Conservation (phyloP, 1,140 invertebrate genomes). For the Lucilia sericata region DNA sequence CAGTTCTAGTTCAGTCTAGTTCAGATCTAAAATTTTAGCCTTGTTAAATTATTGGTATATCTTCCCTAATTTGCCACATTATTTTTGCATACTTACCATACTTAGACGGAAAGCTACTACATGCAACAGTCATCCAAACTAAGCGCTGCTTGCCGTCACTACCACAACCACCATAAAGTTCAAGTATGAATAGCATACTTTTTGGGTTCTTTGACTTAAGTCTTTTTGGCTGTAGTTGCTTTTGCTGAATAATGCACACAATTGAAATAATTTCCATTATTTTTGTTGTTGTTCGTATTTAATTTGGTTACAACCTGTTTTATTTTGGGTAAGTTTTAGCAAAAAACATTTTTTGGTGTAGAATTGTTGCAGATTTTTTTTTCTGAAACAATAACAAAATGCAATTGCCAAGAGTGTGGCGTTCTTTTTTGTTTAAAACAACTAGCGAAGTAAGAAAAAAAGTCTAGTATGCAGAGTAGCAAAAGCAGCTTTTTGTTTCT, state of each 20-base stretch:
- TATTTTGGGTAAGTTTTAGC: not conserved
- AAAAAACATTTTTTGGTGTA: not conserved
- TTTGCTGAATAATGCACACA: constrained; percentile 57
- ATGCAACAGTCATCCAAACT: not conserved
- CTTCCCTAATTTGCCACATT: no score
- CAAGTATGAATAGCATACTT: constrained; percentile 17
- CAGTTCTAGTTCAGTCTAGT: no score
- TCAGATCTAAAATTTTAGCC: no score
- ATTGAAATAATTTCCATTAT: constrained; percentile 65
- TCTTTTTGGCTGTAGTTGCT: not conserved
- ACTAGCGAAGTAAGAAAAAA: no score
- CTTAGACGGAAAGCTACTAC: not conserved
- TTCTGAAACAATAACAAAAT: not conserved
- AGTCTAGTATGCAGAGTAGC: not conserved
- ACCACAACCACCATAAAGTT: not conserved
- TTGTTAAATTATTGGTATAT: no score
- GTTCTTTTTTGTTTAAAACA: no score
- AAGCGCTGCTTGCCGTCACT: not conserved
- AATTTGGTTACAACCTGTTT: constrained; percentile 40
- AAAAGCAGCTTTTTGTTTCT: not conserved
- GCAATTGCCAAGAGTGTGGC: not conserved
- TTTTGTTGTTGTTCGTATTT: constrained; percentile 38
- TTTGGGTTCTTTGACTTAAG: constrained; percentile 23
- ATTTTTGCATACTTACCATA: no score
- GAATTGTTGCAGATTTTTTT: not conserved